These are phyloP conservation scores for Callipepla californica DNA, from an alignment of 2,113 vertebrate genomes.

Conservation along the genomic window DNA sequence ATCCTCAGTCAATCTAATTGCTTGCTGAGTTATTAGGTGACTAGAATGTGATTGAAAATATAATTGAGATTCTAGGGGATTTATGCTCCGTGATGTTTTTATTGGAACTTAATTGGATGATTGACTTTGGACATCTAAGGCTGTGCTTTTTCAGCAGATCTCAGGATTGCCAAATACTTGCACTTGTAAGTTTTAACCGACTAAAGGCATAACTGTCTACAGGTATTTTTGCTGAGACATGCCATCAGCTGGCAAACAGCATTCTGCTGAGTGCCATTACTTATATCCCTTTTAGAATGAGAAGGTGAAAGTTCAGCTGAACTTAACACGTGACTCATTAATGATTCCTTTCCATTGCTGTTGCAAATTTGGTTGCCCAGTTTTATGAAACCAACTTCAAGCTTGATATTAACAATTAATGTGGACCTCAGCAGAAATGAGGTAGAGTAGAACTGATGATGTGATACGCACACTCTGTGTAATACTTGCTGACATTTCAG, in stretches of 20 bases:
- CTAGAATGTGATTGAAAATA: background rate
- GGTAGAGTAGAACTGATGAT: background rate
- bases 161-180: background rate
- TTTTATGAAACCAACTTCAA: background rate
- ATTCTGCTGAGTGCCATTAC: background rate
- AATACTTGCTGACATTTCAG: background rate
- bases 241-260: background rate
- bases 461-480: fast-evolving
- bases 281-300: background rate
- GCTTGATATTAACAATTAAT: background rate
- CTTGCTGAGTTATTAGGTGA: background rate
- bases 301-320: background rate
- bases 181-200: background rate
- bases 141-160: background rate
- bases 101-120: background rate
- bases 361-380: background rate
- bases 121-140: background rate
- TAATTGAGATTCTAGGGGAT: background rate
- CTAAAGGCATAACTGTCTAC: background rate
- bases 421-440: background rate
- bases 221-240: background rate
- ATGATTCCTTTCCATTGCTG: background rate
- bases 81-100: background rate
- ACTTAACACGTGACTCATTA: background rate
- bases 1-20: background rate